Base-by-base conservation (phyloP, 2,113 vertebrate species). In the Onychostruthus taczanowskii region DNA sequence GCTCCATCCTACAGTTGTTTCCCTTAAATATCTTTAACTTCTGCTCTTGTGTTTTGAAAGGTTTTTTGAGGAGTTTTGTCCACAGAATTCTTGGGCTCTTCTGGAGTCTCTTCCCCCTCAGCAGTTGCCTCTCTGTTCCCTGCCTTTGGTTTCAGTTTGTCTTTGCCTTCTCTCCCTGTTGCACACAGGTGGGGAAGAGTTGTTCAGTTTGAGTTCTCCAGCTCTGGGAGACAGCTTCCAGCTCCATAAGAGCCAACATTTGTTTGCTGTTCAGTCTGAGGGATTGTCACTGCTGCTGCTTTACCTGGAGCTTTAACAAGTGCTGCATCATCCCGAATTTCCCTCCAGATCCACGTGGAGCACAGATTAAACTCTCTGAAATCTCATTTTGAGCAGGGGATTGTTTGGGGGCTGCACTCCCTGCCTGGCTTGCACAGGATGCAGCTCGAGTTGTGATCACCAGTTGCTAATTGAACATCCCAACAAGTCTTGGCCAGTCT, bases 41-140 rank as follows among this genome's bases (percentile, higher is more conserved):
- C 43, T 91, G 27, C 70, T 85, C 67, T 74, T 43, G 53, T 66
- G 80, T 83, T 94, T 69, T 55, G 39, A 59, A 88, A 97, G 88
- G 79, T 94, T 83, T 96, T 97, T 96, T 91, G 82, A 55, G 93
- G 76, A 90, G 41, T 37, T 84, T 91, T 6, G 4, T 74, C 90
- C 88, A 74, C 82, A 41, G 39, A 92, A 63, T 93, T 86, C 59
- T 92, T 93, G 87, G 75, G 37, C 41, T 87, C 26, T 72, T 59
- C 89, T 91, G 16, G 37, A 59, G 59, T 70, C 79, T 76, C 46
- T 90, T 83, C 46, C 70, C 70, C 56, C 30, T 95, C 43, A 75
- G 81, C 28, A 13, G 31, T 76, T 87, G 84, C 70, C 74, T 4
- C 26, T 86, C 39, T 77, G 0, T 77, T 95, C 93, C 79, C 85